These are phyloP conservation scores for Lontra canadensis DNA, from an alignment of 2,113 vertebrate genomes.

Conservation along the genomic window DNA sequence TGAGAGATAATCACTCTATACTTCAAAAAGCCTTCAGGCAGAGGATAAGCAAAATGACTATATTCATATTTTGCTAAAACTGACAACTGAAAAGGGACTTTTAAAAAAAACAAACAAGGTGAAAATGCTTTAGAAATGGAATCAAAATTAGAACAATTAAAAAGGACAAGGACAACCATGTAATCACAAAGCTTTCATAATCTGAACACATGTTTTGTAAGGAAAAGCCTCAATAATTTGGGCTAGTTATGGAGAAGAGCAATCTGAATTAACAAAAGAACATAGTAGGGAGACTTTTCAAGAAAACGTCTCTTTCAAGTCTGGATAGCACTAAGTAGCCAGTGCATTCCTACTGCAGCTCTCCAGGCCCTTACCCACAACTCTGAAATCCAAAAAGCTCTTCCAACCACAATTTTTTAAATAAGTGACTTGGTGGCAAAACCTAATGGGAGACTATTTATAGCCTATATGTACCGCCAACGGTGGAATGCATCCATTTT, in stretches of 20 bases:
- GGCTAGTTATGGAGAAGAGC: background rate
- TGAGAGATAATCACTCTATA: background rate
- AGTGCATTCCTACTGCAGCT: background rate
- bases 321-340: background rate
- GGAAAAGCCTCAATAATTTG: background rate
- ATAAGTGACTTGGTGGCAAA: background rate
- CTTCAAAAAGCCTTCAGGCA: background rate
- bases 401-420: background rate
- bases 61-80: constrained; percentile 1
- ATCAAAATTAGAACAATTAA: background rate
- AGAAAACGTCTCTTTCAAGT: background rate
- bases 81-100: background rate
- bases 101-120: background rate
- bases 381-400: background rate
- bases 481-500: background rate
- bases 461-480: background rate
- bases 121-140: constrained; percentile 26
- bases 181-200: background rate
- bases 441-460: background rate
- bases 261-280: background rate
- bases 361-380: background rate
- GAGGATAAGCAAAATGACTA: background rate
- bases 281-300: background rate
- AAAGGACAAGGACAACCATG: background rate
- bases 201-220: background rate